These are phyloP conservation scores for Bruchidius siliquastri DNA, from an alignment of 2,888 invertebrate genomes.

Conservation along the genomic window DNA sequence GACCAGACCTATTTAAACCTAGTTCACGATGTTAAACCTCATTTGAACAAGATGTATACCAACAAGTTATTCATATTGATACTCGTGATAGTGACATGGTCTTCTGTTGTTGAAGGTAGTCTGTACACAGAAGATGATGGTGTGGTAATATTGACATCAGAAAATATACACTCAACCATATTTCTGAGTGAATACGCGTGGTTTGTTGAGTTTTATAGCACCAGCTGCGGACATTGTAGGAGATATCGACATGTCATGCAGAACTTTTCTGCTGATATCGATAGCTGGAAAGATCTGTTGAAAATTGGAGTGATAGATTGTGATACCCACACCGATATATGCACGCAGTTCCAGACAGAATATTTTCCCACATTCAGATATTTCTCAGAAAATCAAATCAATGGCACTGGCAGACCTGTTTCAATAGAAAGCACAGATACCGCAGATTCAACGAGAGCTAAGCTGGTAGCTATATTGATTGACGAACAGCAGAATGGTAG, in stretches of 20 bases:
- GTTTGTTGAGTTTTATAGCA: constrained; percentile 76
- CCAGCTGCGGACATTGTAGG: constrained; percentile 90
- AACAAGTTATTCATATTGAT: too few species aligned
- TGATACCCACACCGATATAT: constrained; percentile 56
- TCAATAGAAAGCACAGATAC: not conserved
- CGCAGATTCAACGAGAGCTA: not conserved
- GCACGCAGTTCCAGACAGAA: constrained; percentile 83
- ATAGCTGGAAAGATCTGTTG: constrained; percentile 67
- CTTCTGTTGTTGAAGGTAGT: constrained; percentile 28
- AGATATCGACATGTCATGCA: constrained; percentile 39
- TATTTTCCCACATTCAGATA: constrained; percentile 83
- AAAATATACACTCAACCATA: constrained; percentile 63
- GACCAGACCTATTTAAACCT: too few species aligned
- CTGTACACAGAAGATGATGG: constrained; percentile 63
- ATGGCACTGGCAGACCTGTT: constrained; percentile 57
- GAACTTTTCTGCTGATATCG: constrained; percentile 66
- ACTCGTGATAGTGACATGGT: too few species aligned
- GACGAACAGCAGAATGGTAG: constrained; percentile 59
- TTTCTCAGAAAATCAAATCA: constrained; percentile 62
- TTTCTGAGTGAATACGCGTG: constrained; percentile 63
- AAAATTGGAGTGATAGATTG: constrained; percentile 81
- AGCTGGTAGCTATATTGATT: constrained; percentile 56
- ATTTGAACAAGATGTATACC: too few species aligned
- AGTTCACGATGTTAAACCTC: too few species aligned
- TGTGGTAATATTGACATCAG: constrained; percentile 59